Evolutionary conservation across 2,888 invertebrate species (phyloP).

Genomic region (Cantharis flavilabris): DNA sequence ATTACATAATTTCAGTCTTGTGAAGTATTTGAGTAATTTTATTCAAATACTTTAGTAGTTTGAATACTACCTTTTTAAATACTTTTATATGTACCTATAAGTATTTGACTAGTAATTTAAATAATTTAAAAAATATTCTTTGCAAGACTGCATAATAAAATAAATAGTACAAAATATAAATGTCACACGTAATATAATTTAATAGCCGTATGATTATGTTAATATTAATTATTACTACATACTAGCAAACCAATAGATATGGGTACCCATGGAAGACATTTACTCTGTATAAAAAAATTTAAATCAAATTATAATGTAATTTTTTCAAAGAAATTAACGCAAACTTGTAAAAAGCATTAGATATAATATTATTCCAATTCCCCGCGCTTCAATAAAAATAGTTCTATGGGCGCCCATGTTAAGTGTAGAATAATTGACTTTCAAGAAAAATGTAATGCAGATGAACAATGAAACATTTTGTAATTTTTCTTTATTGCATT

Average conservation of each 20-base stretch:
- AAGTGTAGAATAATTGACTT: slow-evolving; percentile 15
- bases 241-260: not conserved
- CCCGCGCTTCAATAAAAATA: not conserved
- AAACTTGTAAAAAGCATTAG: not conserved
- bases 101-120: not conserved
- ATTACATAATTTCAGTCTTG: slow-evolving; percentile 17
- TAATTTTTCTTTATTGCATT: slow-evolving; percentile 23
- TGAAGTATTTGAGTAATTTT: not conserved
- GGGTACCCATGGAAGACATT: not conserved
- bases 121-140: not conserved
- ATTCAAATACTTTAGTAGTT: not conserved
- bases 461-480: not conserved
- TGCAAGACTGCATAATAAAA: slow-evolving; percentile 32
- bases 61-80: not conserved
- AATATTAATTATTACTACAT: not conserved
- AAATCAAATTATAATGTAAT: not conserved
- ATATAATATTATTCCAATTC: not conserved
- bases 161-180: slow-evolving; percentile 40
- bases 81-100: not conserved
- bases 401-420: slow-evolving; percentile 2
- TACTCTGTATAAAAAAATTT: not conserved
- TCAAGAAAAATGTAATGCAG: slow-evolving; percentile 2
- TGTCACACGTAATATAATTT: slow-evolving; percentile 30
- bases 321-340: not conserved
- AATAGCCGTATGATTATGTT: slow-evolving; percentile 28